A percentile compares a stretch with the other conserved stretches of the same genome.
Evolutionary conservation across 2,113 vertebrate genomes (phyloP).

Genomic region (Okapia johnstoni): DNA sequence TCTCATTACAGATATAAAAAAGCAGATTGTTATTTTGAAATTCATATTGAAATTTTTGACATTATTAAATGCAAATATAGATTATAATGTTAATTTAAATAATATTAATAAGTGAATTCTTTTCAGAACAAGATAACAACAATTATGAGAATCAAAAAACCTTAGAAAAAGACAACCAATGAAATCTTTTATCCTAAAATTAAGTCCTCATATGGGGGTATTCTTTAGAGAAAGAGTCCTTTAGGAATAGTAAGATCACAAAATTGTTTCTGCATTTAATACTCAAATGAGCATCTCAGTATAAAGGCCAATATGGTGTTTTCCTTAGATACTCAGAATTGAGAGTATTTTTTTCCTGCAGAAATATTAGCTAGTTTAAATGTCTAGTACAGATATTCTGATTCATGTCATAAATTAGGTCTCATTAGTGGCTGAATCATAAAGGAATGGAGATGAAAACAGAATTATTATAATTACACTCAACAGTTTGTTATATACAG

Average conservation of each 20-base stretch:
- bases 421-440: not conserved
- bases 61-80: not conserved
- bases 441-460: not conserved
- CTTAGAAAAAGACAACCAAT: not conserved
- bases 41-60: not conserved
- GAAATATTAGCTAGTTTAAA: not conserved
- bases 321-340: not conserved
- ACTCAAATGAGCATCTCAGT: not conserved
- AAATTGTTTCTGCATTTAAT: not conserved
- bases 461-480: not conserved
- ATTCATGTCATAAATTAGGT: not conserved
- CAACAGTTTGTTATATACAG: not conserved
- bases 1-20: constrained; percentile 26
- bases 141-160: not conserved
- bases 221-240: not conserved
- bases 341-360: not conserved
- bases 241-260: not conserved
- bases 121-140: not conserved
- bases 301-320: not conserved
- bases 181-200: not conserved
- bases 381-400: not conserved
- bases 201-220: not conserved
- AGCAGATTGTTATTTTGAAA: not conserved
- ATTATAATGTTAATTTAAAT: not conserved
- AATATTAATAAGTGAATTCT: not conserved